Conservation (phyloP, 1,140 invertebrate genomes). For the Dolichoris vasculosae region DNA sequence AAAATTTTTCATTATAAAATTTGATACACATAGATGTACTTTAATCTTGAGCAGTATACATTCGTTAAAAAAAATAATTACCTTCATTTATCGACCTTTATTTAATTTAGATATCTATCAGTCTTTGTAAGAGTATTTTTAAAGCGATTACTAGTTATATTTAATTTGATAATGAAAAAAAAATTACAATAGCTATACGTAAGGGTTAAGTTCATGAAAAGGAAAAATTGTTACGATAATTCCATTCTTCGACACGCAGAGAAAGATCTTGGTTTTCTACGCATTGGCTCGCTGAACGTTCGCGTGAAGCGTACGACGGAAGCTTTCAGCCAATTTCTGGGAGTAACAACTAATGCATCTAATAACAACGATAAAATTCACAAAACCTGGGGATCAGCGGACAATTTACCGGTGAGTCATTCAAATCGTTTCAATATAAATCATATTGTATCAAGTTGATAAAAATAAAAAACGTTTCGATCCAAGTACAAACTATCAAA, state of each 20-base stretch:
- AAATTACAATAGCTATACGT: neutral
- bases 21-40: too few relatives aligned
- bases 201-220: neutral
- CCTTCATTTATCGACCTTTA: too few relatives aligned
- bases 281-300: slow-evolving; percentile 93
- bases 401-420: slow-evolving; percentile 82
- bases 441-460: slow-evolving; percentile 10
- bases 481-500: too few relatives aligned
- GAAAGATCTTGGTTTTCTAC: slow-evolving; percentile 89
- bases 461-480: too few relatives aligned
- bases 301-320: slow-evolving; percentile 93
- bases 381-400: slow-evolving; percentile 91
- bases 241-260: slow-evolving; percentile 74
- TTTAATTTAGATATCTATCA: too few relatives aligned
- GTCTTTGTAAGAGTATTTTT: too few relatives aligned
- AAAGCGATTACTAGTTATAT: too few relatives aligned
- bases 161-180: neutral
- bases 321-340: slow-evolving; percentile 90
- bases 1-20: too few relatives aligned
- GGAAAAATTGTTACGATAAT: neutral
- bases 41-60: too few relatives aligned
- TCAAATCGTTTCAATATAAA: neutral
- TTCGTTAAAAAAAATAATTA: too few relatives aligned
- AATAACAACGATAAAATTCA: slow-evolving; percentile 79
- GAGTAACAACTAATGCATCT: slow-evolving; percentile 79